Evolutionary conservation across 2,797 vertebrate species (phyloP).

Genomic region (Pangasius djambal): DNA sequence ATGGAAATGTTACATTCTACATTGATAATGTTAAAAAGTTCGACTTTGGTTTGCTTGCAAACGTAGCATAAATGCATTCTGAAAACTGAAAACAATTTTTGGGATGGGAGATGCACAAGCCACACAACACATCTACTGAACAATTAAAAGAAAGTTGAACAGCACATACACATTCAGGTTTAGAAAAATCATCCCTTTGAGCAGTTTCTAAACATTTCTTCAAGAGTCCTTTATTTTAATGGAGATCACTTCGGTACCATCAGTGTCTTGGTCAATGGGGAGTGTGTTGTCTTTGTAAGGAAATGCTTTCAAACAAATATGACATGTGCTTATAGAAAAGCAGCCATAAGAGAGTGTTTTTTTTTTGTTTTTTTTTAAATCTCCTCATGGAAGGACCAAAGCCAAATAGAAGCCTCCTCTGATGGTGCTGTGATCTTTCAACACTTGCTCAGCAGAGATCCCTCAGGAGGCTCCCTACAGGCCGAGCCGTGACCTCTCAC

Average conservation of each 20-base stretch:
- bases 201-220: slow-evolving; percentile 51
- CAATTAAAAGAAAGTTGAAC: slow-evolving; percentile 61
- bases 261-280: slow-evolving; percentile 56
- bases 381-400: slow-evolving; percentile 19
- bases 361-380: neutral
- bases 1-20: slow-evolving; percentile 69
- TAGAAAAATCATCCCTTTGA: slow-evolving; percentile 61
- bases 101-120: slow-evolving; percentile 54
- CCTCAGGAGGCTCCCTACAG: slow-evolving; percentile 70
- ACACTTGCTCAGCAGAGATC: slow-evolving; percentile 69
- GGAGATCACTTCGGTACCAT: slow-evolving; percentile 64
- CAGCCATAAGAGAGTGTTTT: slow-evolving; percentile 25
- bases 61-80: slow-evolving; percentile 54
- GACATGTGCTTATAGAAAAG: slow-evolving; percentile 62
- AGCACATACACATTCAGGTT: slow-evolving; percentile 65
- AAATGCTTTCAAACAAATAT: slow-evolving; percentile 69
- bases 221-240: slow-evolving; percentile 50
- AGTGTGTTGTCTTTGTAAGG: slow-evolving; percentile 73
- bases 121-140: slow-evolving; percentile 62
- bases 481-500: slow-evolving; percentile 73
- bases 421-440: slow-evolving; percentile 75
- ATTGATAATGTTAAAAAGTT: slow-evolving; percentile 64
- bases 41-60: slow-evolving; percentile 77
- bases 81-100: slow-evolving; percentile 38
- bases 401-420: slow-evolving; percentile 67